Conservation (phyloP, 2,113 vertebrate species). For the Ophiodon elongatus region DNA sequence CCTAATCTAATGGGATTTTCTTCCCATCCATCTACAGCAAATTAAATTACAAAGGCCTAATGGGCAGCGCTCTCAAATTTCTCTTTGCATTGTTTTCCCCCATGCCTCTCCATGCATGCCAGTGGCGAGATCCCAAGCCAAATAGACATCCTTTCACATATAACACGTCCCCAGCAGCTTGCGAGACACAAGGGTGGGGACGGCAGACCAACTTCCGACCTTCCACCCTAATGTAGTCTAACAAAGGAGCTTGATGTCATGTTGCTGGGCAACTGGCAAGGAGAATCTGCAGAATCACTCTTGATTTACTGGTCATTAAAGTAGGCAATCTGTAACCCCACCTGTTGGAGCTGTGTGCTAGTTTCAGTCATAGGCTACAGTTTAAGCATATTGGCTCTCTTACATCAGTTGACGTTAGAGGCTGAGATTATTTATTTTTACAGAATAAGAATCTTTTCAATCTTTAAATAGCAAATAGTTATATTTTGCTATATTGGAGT, state of each 20-base stretch:
- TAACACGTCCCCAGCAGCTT: slow-evolving; percentile 37
- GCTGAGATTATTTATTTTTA: not conserved
- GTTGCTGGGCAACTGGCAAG: slow-evolving; percentile 80
- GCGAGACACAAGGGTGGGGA: slow-evolving; percentile 23
- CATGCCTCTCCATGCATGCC: slow-evolving; percentile 26
- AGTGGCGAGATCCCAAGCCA: slow-evolving; percentile 45
- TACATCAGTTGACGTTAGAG: not conserved
- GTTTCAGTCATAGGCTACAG: slow-evolving; percentile 6
- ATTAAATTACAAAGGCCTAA: slow-evolving; percentile 78
- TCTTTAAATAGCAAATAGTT: not conserved
- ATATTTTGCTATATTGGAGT: not conserved
- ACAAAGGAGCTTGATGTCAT: slow-evolving; percentile 72
- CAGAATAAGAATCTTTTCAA: not conserved
- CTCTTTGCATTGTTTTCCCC: slow-evolving; percentile 52
- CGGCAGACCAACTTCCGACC: slow-evolving; percentile 60
- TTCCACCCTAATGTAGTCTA: slow-evolving; percentile 61
- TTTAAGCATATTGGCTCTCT: slow-evolving; percentile 6
- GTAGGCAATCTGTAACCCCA: slow-evolving; percentile 50
- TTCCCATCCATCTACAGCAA: slow-evolving; percentile 69
- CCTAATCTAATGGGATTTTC: slow-evolving; percentile 77
- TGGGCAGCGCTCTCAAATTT: slow-evolving; percentile 78
- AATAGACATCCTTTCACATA: slow-evolving; percentile 53
- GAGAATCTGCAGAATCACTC: slow-evolving; percentile 79
- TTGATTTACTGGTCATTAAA: slow-evolving; percentile 74
- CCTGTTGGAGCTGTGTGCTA: slow-evolving; percentile 48